Conservation (phyloP, 2,113 vertebrate species). For the Eidolon helvum region DNA sequence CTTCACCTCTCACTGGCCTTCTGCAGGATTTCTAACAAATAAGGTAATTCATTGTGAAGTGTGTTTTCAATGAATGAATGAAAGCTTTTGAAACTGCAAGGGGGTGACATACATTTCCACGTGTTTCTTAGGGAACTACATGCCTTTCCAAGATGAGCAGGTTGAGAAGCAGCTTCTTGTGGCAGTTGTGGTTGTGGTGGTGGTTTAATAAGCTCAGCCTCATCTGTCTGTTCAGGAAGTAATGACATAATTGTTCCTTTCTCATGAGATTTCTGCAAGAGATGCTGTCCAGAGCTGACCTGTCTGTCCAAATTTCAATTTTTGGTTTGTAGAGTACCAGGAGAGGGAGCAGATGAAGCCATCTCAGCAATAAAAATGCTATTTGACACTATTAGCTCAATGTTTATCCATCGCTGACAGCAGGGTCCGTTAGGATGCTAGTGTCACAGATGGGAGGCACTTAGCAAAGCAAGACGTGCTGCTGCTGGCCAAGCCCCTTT, state of each 20-base stretch:
- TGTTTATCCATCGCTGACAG: not conserved
- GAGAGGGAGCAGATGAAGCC: conserved; percentile 44
- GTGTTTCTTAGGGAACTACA: not conserved
- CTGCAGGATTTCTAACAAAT: not conserved
- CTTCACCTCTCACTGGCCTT: rapidly evolving
- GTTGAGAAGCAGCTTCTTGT: not conserved
- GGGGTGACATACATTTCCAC: not conserved
- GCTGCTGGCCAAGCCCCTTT: rapidly evolving
- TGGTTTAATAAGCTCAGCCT: not conserved
- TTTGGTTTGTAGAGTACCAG: not conserved
- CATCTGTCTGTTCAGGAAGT: not conserved
- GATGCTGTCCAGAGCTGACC: not conserved
- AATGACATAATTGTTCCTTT: conserved; percentile 1
- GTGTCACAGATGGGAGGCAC: not conserved
- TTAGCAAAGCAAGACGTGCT: rapidly evolving
- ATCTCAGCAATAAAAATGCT: conserved; percentile 20
- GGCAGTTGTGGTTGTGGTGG: too few species aligned
- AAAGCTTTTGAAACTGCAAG: not conserved
- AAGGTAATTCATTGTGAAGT: not conserved
- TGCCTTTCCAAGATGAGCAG: not conserved
- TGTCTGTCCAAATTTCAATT: not conserved
- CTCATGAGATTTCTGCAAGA: not conserved
- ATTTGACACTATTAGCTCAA: not conserved
- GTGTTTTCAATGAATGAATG: not conserved
- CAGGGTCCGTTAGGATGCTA: not conserved